A percentile compares a stretch with the other conserved stretches of the same genome.
Evolutionary conservation across 2,888 invertebrate species (phyloP).

Genomic region (Stenotaenia linearis): DNA sequence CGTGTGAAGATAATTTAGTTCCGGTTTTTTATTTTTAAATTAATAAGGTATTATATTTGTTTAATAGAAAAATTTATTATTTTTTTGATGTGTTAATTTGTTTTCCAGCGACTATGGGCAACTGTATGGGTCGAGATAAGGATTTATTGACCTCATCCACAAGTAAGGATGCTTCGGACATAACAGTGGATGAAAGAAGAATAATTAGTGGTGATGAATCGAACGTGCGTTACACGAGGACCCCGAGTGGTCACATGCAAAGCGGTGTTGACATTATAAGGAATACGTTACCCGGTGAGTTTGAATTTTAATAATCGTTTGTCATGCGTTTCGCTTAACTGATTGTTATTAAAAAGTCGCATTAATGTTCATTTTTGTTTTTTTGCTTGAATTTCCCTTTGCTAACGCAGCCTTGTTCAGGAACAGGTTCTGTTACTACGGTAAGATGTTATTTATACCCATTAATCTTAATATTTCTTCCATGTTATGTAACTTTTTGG

Average conservation of each 20-base stretch:
- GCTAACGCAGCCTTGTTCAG: constrained; percentile 33
- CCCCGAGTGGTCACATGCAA: constrained; percentile 33
- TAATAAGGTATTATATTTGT: neutral
- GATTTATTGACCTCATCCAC: neutral
- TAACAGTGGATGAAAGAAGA: neutral
- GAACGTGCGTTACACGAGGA: constrained; percentile 30
- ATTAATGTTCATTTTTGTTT: neutral
- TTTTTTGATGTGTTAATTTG: neutral
- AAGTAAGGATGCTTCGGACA: neutral
- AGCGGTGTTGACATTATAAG: constrained; percentile 33
- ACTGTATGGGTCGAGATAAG: constrained; percentile 29
- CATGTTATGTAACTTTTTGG: neutral
- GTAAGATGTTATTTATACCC: constrained; percentile 31
- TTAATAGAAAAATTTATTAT: neutral
- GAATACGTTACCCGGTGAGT: constrained; percentile 30
- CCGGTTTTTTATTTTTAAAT: neutral
- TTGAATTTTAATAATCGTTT: neutral
- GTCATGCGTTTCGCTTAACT: neutral
- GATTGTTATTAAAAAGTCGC: neutral
- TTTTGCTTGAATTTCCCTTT: neutral
- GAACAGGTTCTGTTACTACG: constrained; percentile 35
- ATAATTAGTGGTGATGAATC: constrained; percentile 24
- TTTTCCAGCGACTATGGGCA: neutral
- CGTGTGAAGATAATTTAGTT: neutral
- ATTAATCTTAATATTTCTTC: constrained; percentile 2